Evolutionary conservation across 2,888 invertebrate genomes (phyloP).

Genomic region (Idaea biselata): DNA sequence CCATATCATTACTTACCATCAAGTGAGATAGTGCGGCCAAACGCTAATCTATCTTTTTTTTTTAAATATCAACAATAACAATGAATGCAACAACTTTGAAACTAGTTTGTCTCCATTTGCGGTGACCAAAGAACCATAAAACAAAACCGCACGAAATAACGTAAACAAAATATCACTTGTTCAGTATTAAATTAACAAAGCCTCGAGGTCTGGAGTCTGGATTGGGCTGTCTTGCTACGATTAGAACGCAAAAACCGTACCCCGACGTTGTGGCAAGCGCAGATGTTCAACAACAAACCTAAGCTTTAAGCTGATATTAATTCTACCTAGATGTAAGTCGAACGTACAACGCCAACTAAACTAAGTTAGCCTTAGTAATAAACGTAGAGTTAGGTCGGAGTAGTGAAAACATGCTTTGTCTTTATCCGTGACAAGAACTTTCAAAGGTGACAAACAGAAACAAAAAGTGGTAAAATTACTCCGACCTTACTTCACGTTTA

Average conservation of each 20-base stretch:
- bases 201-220: background rate
- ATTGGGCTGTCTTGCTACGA: background rate
- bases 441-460: too few species aligned
- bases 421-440: too few species aligned
- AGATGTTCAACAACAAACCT: background rate
- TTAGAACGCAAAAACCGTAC: background rate
- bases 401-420: too few species aligned
- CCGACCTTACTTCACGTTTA: too few species aligned
- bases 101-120: background rate
- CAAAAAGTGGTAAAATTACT: too few species aligned
- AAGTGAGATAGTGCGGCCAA: too few species aligned
- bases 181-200: background rate
- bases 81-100: background rate
- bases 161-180: background rate
- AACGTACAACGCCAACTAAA: too few species aligned
- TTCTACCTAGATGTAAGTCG: background rate
- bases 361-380: too few species aligned
- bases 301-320: background rate
- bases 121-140: background rate
- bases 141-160: background rate
- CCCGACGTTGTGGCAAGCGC: background rate
- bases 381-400: too few species aligned
- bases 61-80: background rate
- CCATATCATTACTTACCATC: too few species aligned
- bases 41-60: too few species aligned